Conservation (phyloP, 2,888 invertebrate species). For the Tenthredo notha region DNA sequence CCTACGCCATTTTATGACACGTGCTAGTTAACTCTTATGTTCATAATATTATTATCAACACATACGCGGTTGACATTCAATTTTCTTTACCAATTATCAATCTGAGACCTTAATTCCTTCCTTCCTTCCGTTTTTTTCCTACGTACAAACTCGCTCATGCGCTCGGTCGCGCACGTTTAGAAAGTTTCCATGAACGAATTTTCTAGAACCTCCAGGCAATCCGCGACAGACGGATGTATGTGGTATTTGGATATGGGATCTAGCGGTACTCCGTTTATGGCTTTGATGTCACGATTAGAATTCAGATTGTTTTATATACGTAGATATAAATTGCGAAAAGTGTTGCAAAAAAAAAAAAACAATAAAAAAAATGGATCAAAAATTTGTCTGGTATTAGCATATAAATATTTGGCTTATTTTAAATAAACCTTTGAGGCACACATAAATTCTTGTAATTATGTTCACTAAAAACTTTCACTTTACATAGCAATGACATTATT, state of each 20-base stretch:
- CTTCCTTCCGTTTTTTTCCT: not conserved
- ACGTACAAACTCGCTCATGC: not conserved
- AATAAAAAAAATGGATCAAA: not conserved
- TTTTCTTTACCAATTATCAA: not conserved
- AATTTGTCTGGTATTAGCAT: not conserved
- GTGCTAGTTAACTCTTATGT: slow-evolving; percentile 19
- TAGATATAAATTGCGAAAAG: not conserved
- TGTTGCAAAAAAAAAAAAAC: not conserved
- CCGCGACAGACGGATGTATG: slow-evolving; percentile 34
- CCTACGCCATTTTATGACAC: slow-evolving; percentile 46
- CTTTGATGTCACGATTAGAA: slow-evolving; percentile 10
- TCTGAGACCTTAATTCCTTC: not conserved
- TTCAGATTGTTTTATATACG: not conserved
- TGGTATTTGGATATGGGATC: not conserved
- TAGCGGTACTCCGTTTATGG: not conserved
- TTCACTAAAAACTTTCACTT: slow-evolving; percentile 16
- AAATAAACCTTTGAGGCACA: not conserved
- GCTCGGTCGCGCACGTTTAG: slow-evolving; percentile 28
- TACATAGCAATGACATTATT: slow-evolving; percentile 24
- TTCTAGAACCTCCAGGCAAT: slow-evolving; percentile 43
- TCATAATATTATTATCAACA: not conserved
- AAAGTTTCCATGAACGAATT: slow-evolving; percentile 45
- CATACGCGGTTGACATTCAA: not conserved
- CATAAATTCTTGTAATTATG: not conserved
- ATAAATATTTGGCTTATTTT: not conserved